phyloP scores from a whole-genome alignment of 1,140 invertebrate genomes.

The Steinernema feltiae region DNA sequence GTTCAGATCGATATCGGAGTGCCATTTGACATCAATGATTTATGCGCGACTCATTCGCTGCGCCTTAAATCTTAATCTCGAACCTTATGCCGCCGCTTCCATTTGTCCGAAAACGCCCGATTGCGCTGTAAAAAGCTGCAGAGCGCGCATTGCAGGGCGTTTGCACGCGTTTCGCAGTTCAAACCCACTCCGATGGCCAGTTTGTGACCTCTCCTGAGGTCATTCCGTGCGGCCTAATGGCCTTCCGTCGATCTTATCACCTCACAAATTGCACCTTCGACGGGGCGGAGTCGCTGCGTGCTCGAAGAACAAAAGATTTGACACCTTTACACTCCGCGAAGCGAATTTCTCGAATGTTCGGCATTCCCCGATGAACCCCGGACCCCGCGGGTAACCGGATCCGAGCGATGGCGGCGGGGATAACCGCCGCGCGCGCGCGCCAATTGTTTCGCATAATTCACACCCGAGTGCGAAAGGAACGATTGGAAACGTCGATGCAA shows the following conservation, averaged over 20 bases:
- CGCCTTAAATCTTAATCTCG: neutral
- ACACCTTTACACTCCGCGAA: too few relatives aligned
- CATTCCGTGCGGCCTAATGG: neutral
- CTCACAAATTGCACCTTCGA: neutral
- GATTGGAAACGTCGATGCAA: slow-evolving; percentile 6
- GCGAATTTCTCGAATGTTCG: too few relatives aligned
- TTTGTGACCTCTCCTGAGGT: neutral
- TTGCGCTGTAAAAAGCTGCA: neutral
- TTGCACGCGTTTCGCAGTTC: too few relatives aligned
- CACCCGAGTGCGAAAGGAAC: neutral
- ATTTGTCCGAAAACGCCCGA: neutral
- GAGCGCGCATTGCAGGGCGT: too few relatives aligned
- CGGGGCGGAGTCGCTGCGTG: neutral
- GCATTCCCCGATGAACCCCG: too few relatives aligned
- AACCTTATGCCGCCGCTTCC: neutral
- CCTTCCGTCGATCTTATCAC: neutral
- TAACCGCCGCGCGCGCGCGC: neutral
- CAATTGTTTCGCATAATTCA: slow-evolving; percentile 6
- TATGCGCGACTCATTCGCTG: neutral
- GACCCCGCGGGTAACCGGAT: too few relatives aligned
- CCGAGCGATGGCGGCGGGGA: too few relatives aligned
- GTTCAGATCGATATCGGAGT: neutral
- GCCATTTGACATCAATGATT: slow-evolving; percentile 13
- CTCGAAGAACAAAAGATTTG: too few relatives aligned
- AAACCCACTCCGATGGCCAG: neutral